These are phyloP conservation scores for Malthinus seriepunctatus DNA, from an alignment of 2,888 invertebrate species.

Conservation along the genomic window DNA sequence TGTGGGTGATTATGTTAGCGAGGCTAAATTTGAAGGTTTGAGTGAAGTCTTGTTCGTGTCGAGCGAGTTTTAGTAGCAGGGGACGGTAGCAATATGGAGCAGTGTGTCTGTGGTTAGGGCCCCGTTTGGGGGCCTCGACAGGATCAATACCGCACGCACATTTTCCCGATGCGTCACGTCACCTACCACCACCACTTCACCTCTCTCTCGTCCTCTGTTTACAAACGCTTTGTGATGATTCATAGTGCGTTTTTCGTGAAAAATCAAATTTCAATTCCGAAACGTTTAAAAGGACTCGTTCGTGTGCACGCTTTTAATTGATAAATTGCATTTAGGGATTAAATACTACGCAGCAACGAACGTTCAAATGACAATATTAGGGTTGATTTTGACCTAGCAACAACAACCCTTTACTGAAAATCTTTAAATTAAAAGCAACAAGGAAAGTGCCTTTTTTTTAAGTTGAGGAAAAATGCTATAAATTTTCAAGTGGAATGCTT, in stretches of 20 bases:
- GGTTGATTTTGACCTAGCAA: too few relatives aligned
- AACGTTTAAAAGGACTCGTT: background rate
- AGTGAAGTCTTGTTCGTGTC: conserved; percentile 11
- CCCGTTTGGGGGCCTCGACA: conserved; percentile 38
- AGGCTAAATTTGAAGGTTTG: conserved; percentile 1
- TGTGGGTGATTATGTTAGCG: background rate
- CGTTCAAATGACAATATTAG: too few relatives aligned
- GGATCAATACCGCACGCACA: conserved; percentile 45
- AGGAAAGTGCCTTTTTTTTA: too few relatives aligned
- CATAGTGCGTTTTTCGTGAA: background rate
- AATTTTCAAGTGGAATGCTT: too few relatives aligned
- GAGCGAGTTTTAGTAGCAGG: conserved; percentile 9
- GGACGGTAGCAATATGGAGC: conserved; percentile 45
- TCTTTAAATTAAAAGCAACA: too few relatives aligned
- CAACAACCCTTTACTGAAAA: too few relatives aligned
- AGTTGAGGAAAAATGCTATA: too few relatives aligned
- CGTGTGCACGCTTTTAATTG: background rate
- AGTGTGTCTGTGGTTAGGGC: conserved; percentile 52
- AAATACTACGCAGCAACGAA: too few relatives aligned
- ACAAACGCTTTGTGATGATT: background rate
- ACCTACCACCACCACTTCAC: background rate
- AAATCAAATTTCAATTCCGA: background rate
- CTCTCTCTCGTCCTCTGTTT: background rate
- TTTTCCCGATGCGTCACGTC: conserved; percentile 45
- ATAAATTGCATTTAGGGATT: background rate